Conservation (phyloP, 2,888 invertebrate species). For the Cerceris rybyensis region DNA sequence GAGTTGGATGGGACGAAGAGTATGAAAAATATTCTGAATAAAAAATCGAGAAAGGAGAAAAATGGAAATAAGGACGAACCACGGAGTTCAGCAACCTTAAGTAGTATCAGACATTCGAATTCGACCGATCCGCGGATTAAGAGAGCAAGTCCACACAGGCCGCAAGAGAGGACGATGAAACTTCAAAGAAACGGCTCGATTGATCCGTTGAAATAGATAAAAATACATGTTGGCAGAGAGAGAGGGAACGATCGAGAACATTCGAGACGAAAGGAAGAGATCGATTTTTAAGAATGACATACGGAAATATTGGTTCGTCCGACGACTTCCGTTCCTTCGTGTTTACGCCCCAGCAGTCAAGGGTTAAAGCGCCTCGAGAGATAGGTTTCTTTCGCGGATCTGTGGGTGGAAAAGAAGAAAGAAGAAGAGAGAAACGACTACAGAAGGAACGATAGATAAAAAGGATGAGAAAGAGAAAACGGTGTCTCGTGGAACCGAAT, state of each 20-base stretch:
- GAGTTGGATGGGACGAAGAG: no score
- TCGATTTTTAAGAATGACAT: slow-evolving; percentile 51
- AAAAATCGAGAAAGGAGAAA: not conserved
- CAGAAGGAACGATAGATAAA: not conserved
- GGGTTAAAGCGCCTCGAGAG: slow-evolving; percentile 26
- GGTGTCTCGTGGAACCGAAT: slow-evolving; percentile 5
- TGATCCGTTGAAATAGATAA: slow-evolving; percentile 25
- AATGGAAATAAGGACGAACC: not conserved
- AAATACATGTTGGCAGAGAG: slow-evolving; percentile 29
- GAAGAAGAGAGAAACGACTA: not conserved
- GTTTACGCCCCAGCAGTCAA: slow-evolving; percentile 34
- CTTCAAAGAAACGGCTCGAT: slow-evolving; percentile 15
- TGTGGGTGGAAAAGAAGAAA: slow-evolving; percentile 1
- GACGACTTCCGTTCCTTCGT: slow-evolving; percentile 20
- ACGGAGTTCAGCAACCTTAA: no score
- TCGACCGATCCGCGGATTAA: not conserved
- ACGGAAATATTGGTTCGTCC: slow-evolving; percentile 24
- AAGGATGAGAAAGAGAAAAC: not conserved
- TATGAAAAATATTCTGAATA: no score
- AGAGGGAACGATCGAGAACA: slow-evolving; percentile 31
- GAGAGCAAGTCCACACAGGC: not conserved
- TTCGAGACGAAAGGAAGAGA: slow-evolving; percentile 23
- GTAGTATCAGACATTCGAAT: not conserved
- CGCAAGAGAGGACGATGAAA: not conserved
- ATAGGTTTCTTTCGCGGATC: slow-evolving; percentile 10